Percentiles rank a stretch among this genome's conserved stretches.
Conservation (phyloP, 2,113 vertebrate species). For the Corvus moneduloides region DNA sequence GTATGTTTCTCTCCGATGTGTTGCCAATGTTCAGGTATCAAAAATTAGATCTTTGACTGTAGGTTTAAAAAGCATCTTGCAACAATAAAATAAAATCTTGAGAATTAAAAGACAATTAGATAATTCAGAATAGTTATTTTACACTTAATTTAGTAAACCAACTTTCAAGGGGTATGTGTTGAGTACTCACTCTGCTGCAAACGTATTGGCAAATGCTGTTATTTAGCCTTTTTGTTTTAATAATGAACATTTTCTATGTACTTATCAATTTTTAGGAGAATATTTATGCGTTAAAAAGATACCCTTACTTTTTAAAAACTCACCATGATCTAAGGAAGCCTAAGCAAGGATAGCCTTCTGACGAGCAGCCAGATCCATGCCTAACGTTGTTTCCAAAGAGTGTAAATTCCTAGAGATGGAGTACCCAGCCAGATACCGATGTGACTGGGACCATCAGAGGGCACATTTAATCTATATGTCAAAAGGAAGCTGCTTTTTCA, state of each 20-base stretch:
- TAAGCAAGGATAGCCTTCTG: background rate
- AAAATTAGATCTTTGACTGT: background rate
- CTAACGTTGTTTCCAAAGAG: background rate
- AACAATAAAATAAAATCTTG: background rate
- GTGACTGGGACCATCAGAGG: background rate
- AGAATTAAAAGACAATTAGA: background rate
- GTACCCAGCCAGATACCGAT: background rate
- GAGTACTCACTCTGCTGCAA: background rate
- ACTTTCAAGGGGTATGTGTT: background rate
- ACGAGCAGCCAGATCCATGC: background rate
- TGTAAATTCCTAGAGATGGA: background rate
- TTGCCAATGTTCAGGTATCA: background rate
- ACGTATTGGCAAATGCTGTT: background rate
- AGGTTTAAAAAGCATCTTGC: background rate
- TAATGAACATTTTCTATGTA: background rate
- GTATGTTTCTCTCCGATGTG: background rate
- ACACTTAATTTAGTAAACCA: background rate
- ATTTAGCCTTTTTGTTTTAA: background rate
- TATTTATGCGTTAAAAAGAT: background rate
- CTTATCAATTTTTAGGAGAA: background rate
- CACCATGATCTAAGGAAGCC: background rate
- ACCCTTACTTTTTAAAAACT: background rate
- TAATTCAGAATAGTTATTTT: background rate
- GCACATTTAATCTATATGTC: background rate
- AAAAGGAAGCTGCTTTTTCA: conserved; percentile 4